Base-by-base conservation (phyloP, 2,888 invertebrate genomes). In the Spialia ferax region DNA sequence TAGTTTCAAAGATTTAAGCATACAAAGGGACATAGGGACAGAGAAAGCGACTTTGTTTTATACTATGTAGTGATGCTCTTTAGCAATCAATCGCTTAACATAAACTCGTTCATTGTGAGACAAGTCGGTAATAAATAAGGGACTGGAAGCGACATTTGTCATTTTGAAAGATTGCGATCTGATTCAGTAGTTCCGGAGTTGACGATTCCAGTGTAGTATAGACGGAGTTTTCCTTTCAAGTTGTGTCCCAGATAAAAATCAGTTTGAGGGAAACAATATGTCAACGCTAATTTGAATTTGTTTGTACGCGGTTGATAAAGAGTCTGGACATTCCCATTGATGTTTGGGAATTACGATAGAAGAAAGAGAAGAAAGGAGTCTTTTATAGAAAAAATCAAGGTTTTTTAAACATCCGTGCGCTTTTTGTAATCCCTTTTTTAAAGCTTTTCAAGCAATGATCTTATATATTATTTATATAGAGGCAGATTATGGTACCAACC, bases 161-260 rank as follows among this genome's bases (percentile, higher is more conserved):
- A 85, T 87, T 85, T 85, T 86, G 84, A 88, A 85, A 85, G 87
- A 90, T 90, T 83, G 83, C 83, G 83, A 85, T 87, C 82, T 85
- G 83, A 86, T 86, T 86, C 86, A 83, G 82, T 85, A 83, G 83
- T 83, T 87, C 84, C 83, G 81, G 78, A 68, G 71, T 71, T 70
- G 74, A 68, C 70, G 63, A 64, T 57, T 56, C 50, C 61, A 68
- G 64, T 61, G 50, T 35, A 64, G 54, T 66, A 54, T 54, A 60
- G 45, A 22, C 42, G 52, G 55, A 35, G 57, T 20, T 57, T 60
- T 66, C 54, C 60, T 66, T 66, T 66, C 54, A 60, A 66, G 29
- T 60, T 60, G 32, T 23, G 42, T 66, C 26, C 18, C 20, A 66
- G 66, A 60, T 66, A 66, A 66, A 64, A 66, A 66, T 59, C 66